Conservation (phyloP, 2,888 invertebrate species). For the Steinernema hermaphroditum region DNA sequence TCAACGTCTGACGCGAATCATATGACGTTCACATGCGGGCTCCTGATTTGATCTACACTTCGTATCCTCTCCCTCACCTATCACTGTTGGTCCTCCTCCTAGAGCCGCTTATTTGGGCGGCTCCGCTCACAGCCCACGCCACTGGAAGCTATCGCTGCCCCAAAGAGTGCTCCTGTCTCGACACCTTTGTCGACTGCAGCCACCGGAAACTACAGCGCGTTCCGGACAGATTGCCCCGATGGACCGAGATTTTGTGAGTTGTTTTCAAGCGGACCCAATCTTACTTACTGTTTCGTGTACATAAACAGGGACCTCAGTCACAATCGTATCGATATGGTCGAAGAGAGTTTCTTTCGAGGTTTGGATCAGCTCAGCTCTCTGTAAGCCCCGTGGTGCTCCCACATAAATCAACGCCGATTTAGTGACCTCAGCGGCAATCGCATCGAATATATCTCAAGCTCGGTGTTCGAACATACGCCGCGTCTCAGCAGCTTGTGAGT, state of each 20-base stretch:
- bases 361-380: slow-evolving; percentile 28
- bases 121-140: slow-evolving; percentile 10
- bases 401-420: slow-evolving; percentile 20
- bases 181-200: slow-evolving; percentile 27
- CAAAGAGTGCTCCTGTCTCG: slow-evolving; percentile 11
- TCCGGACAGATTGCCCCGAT: slow-evolving; percentile 14
- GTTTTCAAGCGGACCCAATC: not conserved
- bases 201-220: not conserved
- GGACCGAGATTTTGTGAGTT: slow-evolving; percentile 24
- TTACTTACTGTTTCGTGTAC: too few relatives aligned
- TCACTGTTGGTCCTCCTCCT: slow-evolving; percentile 26
- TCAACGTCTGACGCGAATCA: slow-evolving; percentile 5
- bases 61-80: not conserved
- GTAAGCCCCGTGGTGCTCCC: slow-evolving; percentile 12
- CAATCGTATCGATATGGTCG: slow-evolving; percentile 19
- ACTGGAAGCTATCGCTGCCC: slow-evolving; percentile 16
- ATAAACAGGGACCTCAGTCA: slow-evolving; percentile 21
- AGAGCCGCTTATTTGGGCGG: slow-evolving; percentile 11
- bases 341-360: slow-evolving; percentile 5
- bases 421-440: slow-evolving; percentile 30
- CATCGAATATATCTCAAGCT: slow-evolving; percentile 27
- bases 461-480: slow-evolving; percentile 24
- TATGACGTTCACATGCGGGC: slow-evolving; percentile 30
- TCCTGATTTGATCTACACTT: slow-evolving; percentile 12
- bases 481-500: slow-evolving; percentile 19